Base-by-base conservation (phyloP, 2,113 vertebrate genomes). In the Entomyzon cyanotis region DNA sequence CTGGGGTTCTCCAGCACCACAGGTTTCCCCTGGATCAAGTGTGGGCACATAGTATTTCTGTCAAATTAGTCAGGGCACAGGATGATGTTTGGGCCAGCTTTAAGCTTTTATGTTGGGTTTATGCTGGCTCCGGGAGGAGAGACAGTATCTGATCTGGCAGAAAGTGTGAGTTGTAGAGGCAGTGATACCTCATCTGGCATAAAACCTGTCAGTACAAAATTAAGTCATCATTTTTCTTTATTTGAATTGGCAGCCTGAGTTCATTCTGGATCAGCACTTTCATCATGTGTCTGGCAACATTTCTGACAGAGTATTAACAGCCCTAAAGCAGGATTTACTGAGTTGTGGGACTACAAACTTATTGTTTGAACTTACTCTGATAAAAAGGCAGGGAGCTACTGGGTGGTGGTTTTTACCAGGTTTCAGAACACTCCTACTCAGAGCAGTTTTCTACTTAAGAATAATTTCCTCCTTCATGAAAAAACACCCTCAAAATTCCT, bases 141-240 rank as follows among this genome's bases (percentile, higher is more conserved):
- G 59, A 46, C 1, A 0, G n/a, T 81, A 81, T n/a, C 76, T 93
- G 90, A 92, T 67, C 83, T 90, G 91, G 93, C 68, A 90, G 39
- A 63, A 78, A 63, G 23, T 5, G 8, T 27, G 60, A 93, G 67
- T 41, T 1, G 59, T 39, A 89, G 76, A 78, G 39, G 73, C 42
- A 70, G 60, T 2, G 68, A 92, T 89, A 90, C 86, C 76, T 94
- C 80, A 74, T 28, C 89, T 87, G 83, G 71, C 76, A 84, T 35
- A 89, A 92, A 94, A 96, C 83, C 73, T 89, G 91, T 60, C 84
- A 78, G 94, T 91, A 92, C 47, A 90, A 94, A 94, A 96, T 93
- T 76, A 96, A 95, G 85, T 95, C 94, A 83, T 94, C 24, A 65
- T 88, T 96, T 96, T 76, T 85, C 82, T 96, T 91, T 82, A 94